Evolutionary conservation across 2,888 invertebrate species (phyloP).

Genomic region (Chrysomela aeneicollis): DNA sequence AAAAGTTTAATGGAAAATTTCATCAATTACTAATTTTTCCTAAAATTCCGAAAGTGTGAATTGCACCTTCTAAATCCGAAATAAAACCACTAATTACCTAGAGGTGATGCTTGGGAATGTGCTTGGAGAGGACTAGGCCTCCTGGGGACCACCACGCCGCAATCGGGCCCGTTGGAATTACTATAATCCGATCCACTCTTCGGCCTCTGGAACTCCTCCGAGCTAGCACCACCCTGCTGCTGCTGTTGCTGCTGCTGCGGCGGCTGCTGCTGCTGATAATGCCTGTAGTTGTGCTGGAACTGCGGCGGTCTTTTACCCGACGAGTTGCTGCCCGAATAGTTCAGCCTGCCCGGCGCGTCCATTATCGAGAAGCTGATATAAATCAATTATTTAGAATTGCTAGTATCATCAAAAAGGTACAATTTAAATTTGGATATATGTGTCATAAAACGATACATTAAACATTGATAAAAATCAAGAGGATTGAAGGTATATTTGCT

Average conservation of each 20-base stretch:
- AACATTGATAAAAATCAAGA: too few species aligned
- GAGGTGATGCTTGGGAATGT: constrained; percentile 76
- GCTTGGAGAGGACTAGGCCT: constrained; percentile 74
- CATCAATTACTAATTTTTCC: too few species aligned
- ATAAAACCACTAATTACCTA: constrained; percentile 53
- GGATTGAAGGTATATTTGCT: too few species aligned
- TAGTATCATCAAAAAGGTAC: too few species aligned
- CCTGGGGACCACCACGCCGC: constrained; percentile 72
- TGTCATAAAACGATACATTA: too few species aligned
- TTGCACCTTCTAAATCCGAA: too few species aligned
- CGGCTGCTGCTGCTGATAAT: constrained; percentile 66
- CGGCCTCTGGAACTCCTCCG: constrained; percentile 65
- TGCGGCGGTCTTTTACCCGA: constrained; percentile 63
- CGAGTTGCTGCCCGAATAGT: constrained; percentile 67
- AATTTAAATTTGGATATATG: too few species aligned
- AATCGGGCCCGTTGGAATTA: constrained; percentile 64
- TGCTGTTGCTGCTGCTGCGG: constrained; percentile 73
- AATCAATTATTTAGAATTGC: too few species aligned
- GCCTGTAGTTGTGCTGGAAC: constrained; percentile 66
- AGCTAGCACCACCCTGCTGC: constrained; percentile 62
- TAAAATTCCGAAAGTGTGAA: too few species aligned
- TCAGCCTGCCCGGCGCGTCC: constrained; percentile 72
- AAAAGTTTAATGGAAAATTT: too few species aligned
- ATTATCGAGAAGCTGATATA: constrained; percentile 79
- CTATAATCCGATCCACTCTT: constrained; percentile 63